Percentiles rank a stretch among this genome's conserved stretches.
phyloP scores from a whole-genome alignment of 2,797 vertebrate species.

The Schizothorax lantsangensis region DNA sequence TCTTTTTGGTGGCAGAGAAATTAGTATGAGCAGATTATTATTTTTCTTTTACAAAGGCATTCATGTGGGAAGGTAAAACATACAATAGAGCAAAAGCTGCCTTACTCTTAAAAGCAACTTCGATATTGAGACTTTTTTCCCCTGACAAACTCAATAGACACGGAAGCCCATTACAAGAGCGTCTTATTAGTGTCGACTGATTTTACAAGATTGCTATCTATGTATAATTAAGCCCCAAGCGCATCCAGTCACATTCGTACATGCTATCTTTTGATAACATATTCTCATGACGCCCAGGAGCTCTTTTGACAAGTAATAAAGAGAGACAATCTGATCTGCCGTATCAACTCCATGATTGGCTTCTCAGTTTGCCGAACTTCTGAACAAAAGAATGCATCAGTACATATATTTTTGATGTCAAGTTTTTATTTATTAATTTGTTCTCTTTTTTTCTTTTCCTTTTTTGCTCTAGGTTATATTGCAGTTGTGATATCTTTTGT shows the following conservation, averaged over 20 bases:
- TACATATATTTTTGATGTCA: slow-evolving; percentile 48
- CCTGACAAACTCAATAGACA: slow-evolving; percentile 59
- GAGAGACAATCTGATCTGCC: slow-evolving; percentile 55
- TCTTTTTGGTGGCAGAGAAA: slow-evolving; percentile 58
- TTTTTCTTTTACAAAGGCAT: slow-evolving; percentile 60
- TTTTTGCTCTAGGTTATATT: slow-evolving; percentile 43
- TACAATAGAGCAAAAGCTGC: slow-evolving; percentile 43
- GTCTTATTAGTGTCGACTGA: slow-evolving; percentile 60
- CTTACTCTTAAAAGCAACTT: slow-evolving; percentile 54
- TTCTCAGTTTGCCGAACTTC: slow-evolving; percentile 29
- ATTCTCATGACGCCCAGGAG: slow-evolving; percentile 50
- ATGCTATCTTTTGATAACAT: slow-evolving; percentile 59
- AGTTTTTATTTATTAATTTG: slow-evolving; percentile 44
- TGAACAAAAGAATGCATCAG: slow-evolving; percentile 48
- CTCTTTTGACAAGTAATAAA: slow-evolving; percentile 50
- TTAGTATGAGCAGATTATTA: slow-evolving; percentile 61
- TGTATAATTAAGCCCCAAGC: slow-evolving; percentile 65
- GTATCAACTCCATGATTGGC: slow-evolving; percentile 52
- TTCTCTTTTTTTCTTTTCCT: slow-evolving; percentile 3
- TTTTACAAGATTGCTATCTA: slow-evolving; percentile 59
- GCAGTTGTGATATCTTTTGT: slow-evolving; percentile 8
- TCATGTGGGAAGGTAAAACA: slow-evolving; percentile 50
- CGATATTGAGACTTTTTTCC: slow-evolving; percentile 49
- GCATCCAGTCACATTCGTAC: slow-evolving; percentile 58
- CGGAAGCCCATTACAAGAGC: slow-evolving; percentile 52